Evolutionary conservation across 2,888 invertebrate species (phyloP), one percentile per base, ranked within the genome.

Genomic region (Agriotes lineatus): DNA sequence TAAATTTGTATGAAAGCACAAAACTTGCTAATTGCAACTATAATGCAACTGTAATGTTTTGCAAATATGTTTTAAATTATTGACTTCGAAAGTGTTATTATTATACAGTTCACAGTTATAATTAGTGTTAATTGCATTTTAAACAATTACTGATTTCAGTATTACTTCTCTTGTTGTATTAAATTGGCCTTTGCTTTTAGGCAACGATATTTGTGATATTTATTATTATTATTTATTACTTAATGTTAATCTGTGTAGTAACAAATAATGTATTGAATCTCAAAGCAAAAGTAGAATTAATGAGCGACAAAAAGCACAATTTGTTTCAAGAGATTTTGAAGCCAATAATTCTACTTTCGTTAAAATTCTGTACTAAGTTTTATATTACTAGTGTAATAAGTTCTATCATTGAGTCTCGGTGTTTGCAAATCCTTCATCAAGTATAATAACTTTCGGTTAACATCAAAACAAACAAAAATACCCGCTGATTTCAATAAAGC

Each of bases 171-270:
- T 50, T 66, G 54, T 62, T 18, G 19, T 62, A 50, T 22, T 67
- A 62, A 56, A 67, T 45, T 57, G 67, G 57, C 61, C 62, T 67
- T 62, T 57, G 57, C 56, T 42, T 67, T 63, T 72, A 68, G 69
- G 72, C 76, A 77, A 73, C 78, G 74, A 78, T 73, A 62, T 74
- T 76, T 78, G 78, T 78, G 78, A 78, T 78, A 78, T 78, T 79
- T 70, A 69, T 75, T n/a, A n/a, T n/a, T 75, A 74, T 71, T 74
- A 73, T 70, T 70, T 74, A 72, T 69, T 70, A 35, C 20, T 59
- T 33, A 50, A 30, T 19, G n/a, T 44, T 10, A 20, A 18, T 44
- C 44, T 20, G 19, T 44, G 44, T 18, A 18, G 18, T 42, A 42
- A 42, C 5, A 7, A 44, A 16, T 9, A 9, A 18, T 44, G 44